Base-by-base conservation (phyloP, 2,888 invertebrate species). In the Tachina fera region DNA sequence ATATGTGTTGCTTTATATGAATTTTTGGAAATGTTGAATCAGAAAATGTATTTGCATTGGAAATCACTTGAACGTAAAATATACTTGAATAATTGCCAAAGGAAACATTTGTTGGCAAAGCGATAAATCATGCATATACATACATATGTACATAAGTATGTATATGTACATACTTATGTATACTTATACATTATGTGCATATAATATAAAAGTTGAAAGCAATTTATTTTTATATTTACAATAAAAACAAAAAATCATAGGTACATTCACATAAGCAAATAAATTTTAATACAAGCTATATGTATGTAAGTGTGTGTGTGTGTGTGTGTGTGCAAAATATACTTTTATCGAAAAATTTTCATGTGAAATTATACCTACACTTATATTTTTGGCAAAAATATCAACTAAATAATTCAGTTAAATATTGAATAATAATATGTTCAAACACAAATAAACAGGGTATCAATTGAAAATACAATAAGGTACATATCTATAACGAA, bases 61-160 rank as follows among this genome's bases (percentile, higher is more conserved):
- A 84, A 87, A 82, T 84, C 83, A 87, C 84, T 82, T 87, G 77
- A 84, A 83, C 78, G 78, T 85, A 83, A 83, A 83, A 87, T 85
- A 83, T 83, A 76, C 79, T 84, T 87, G 83, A 86, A 84, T 86
- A 84, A 84, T 84, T 87, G 84, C 84, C 84, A 81, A 81, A 76
- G 84, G 84, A 87, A 84, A 84, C 81, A 81, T 84, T 84, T 84
- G 84, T 77, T 84, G 81, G 78, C 80, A 83, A 72, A 79, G 61
- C 71, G 71, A 83, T 83, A 86, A 80, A 79, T 86, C 86, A 83
- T 80, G 56, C 67, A 67, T 72, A 16, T 71, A 71, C 68, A 49
- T 76, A 58, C 65, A 9, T 75, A 75, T 8, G 0, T 31, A 31
- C 0, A 31, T 4, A 31, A 49, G 2, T 39, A 16, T 51, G 51